phyloP scores from a whole-genome alignment of 2,888 invertebrate species.

The Cheilosia pagana region DNA sequence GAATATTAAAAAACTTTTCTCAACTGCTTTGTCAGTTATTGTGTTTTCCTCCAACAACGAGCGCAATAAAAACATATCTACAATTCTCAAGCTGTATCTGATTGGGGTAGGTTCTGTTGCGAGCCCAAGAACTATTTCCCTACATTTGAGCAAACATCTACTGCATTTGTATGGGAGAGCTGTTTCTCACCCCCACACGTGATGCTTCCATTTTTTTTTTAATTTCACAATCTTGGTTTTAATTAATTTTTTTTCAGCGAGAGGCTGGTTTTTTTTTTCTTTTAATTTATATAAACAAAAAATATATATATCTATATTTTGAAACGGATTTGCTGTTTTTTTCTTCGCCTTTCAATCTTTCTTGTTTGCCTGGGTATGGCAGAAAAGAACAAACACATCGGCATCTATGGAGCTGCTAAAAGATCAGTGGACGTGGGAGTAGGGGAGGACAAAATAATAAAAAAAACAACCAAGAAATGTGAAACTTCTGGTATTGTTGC shows the following conservation, averaged over 20 bases:
- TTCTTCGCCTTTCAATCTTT: constrained; percentile 28
- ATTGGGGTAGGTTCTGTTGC: constrained; percentile 67
- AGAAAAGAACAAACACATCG: constrained; percentile 29
- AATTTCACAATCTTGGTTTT: constrained; percentile 61
- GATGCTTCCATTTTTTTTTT: constrained; percentile 15
- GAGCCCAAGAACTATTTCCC: constrained; percentile 41
- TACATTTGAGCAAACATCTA: constrained; percentile 28
- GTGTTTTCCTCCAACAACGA: constrained; percentile 5
- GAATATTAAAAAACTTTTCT: constrained; percentile 74
- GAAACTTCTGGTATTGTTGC: constrained; percentile 69
- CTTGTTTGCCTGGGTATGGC: background rate
- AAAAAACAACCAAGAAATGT: constrained; percentile 24
- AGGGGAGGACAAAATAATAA: constrained; percentile 10
- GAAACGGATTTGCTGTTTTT: constrained; percentile 27
- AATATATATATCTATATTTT: background rate
- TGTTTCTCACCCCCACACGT: background rate
- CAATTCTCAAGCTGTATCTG: constrained; percentile 48
- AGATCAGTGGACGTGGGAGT: constrained; percentile 30
- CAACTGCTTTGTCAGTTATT: constrained; percentile 45
- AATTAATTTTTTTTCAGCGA: constrained; percentile 57
- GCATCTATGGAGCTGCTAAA: constrained; percentile 43
- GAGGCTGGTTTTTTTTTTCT: constrained; percentile 6
- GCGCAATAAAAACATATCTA: constrained; percentile 20
- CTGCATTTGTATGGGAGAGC: constrained; percentile 8
- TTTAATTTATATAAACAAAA: constrained; percentile 30